Percentiles rank a stretch among this genome's conserved stretches.
These are phyloP conservation scores for Babylonia areolata DNA, from an alignment of 1,140 invertebrate species.

Conservation along the genomic window DNA sequence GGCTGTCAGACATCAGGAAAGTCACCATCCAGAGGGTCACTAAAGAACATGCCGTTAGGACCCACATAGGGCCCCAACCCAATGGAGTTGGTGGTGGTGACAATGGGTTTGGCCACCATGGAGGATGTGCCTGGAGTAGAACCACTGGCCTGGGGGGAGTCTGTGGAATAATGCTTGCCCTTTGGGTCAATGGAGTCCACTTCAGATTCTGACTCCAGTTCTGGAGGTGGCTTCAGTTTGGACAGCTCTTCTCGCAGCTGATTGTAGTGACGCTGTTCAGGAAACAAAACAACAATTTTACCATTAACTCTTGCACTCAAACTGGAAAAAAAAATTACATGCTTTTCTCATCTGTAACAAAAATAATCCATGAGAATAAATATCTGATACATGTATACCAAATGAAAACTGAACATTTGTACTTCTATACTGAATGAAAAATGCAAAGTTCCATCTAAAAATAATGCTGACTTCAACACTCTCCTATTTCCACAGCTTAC, in stretches of 20 bases:
- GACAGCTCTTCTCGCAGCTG: slow-evolving; percentile 86
- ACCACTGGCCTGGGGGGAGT: slow-evolving; percentile 38
- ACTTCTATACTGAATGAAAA: too few species aligned
- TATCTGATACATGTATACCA: too few species aligned
- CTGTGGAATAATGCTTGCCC: slow-evolving; percentile 61
- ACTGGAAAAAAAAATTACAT: background rate
- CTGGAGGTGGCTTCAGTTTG: slow-evolving; percentile 85
- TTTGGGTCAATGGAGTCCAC: slow-evolving; percentile 55
- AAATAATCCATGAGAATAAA: too few species aligned
- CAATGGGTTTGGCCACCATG: background rate
- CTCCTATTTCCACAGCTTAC: too few species aligned
- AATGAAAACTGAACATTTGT: too few species aligned
- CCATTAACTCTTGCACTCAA: background rate
- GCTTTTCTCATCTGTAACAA: too few species aligned
- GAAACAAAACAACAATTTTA: background rate
- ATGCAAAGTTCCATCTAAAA: too few species aligned
- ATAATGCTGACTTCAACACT: too few species aligned
- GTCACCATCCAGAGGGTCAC: background rate
- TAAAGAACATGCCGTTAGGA: slow-evolving; percentile 18
- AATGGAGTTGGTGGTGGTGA: background rate
- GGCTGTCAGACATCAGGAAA: slow-evolving; percentile 24
- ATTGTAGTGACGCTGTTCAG: slow-evolving; percentile 84
- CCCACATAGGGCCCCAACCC: slow-evolving; percentile 18
- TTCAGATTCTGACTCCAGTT: slow-evolving; percentile 77
- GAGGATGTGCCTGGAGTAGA: background rate